Conservation (phyloP, 2,888 invertebrate species). For the Trimorus sp. region DNA sequence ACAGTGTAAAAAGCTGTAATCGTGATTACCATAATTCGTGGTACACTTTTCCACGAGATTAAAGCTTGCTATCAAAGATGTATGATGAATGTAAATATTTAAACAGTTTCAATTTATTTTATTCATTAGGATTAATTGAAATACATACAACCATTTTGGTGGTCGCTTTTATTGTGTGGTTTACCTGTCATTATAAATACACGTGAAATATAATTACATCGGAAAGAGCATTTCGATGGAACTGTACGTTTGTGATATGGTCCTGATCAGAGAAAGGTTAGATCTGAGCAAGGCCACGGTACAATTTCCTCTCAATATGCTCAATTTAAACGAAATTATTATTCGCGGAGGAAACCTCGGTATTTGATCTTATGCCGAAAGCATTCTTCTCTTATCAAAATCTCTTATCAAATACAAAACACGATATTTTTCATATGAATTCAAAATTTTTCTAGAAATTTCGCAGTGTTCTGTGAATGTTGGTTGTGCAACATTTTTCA, state of each 20-base stretch:
- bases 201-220: too few relatives aligned
- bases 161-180: too few relatives aligned
- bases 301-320: constrained; percentile 13
- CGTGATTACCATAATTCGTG: constrained; percentile 13
- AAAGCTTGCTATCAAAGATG: background rate
- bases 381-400: constrained; percentile 19
- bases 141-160: background rate
- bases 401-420: constrained; percentile 25
- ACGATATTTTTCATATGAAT: constrained; percentile 26
- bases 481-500: background rate
- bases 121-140: background rate
- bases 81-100: background rate
- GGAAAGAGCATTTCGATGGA: too few relatives aligned
- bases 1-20: constrained; percentile 7
- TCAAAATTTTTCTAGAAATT: constrained; percentile 23
- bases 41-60: background rate
- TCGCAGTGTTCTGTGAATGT: background rate
- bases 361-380: constrained; percentile 15
- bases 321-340: constrained; percentile 18
- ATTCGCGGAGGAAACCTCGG: constrained; percentile 8
- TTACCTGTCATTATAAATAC: too few relatives aligned
- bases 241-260: too few relatives aligned
- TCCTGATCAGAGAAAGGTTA: too few relatives aligned
- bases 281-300: too few relatives aligned
- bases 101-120: background rate